Base-by-base conservation (phyloP, 2,797 vertebrate genomes). In the Ptychadena robeensis region DNA sequence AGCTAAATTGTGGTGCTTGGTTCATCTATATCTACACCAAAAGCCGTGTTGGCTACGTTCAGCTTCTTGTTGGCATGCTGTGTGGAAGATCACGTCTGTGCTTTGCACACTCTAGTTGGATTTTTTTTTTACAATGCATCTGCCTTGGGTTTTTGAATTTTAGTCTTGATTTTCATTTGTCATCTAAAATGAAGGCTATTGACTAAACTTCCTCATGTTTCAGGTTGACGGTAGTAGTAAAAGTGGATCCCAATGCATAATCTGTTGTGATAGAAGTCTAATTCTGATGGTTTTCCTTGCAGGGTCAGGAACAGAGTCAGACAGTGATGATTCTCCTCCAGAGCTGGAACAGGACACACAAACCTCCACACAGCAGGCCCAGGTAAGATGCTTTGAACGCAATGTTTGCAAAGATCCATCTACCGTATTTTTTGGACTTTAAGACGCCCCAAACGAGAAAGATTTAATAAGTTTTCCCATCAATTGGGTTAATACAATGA, bases 301-400 rank as follows among this genome's bases (percentile, higher is more conserved):
- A 99, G 98, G 98, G 85, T 99, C 97, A 25, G 98, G 97, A 86
- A 99, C 97, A 87, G 98, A 99, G 88, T 99, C 98, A 0, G 98
- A 99, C 93, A 99, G 97, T 2, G 98, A 99, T 87, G 98, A 99
- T 88, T 99, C 97, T 3, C 97, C 98, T 87, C 98, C 98, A 88
- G 98, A 99, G 38, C 94, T 99, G 38, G 98, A 99, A 88, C 96
- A 97, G 86, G 98, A 99, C 87, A 95, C 97, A 67, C 97, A 98
- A 91, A 93, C 96, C 87, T 95, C 97, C 34, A 98, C 97, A n/a
- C 97, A 99, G 86, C 98, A 99, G 90, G 97, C 98, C 61, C 97
- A 99, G 96, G 98, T 99, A 82, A 81, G 88, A 0, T 15, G 18
- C 11, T 9, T n/a, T n/a, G n/a, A n/a, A n/a, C n/a, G n/a, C n/a